Evolutionary conservation across 2,797 vertebrate genomes (phyloP).

Genomic region (Rhincodon typus): DNA sequence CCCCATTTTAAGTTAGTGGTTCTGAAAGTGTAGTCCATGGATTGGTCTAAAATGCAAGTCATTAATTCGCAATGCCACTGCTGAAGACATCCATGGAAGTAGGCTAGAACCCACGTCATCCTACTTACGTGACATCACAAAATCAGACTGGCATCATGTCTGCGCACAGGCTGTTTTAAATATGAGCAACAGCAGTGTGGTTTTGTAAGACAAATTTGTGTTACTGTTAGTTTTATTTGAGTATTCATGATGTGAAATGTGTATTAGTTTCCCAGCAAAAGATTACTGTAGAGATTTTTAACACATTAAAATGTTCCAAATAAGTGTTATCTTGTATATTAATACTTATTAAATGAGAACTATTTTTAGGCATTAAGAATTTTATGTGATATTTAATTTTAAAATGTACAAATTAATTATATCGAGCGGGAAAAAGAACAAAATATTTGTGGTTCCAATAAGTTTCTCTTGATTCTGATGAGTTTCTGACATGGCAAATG

Average conservation of each 20-base stretch:
- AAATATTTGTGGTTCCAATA: neutral
- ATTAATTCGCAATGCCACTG: neutral
- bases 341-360: neutral
- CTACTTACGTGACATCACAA: neutral
- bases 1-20: neutral
- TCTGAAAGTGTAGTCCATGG: neutral
- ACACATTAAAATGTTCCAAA: neutral
- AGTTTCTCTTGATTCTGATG: neutral
- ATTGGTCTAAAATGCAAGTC: neutral
- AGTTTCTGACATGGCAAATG: neutral
- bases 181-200: neutral
- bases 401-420: neutral
- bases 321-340: neutral
- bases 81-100: neutral
- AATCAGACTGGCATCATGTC: neutral
- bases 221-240: neutral
- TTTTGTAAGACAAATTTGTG: neutral
- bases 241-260: neutral
- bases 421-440: neutral
- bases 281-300: neutral
- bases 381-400: neutral
- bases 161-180: neutral
- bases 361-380: too few species aligned
- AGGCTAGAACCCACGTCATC: neutral
- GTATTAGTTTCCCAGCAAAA: neutral